A percentile compares a stretch with the other conserved stretches of the same genome.
Evolutionary conservation across 37 sponge, comb jelly and placozoan species (phyloP).

Genomic region (Tethya wilhelma): DNA sequence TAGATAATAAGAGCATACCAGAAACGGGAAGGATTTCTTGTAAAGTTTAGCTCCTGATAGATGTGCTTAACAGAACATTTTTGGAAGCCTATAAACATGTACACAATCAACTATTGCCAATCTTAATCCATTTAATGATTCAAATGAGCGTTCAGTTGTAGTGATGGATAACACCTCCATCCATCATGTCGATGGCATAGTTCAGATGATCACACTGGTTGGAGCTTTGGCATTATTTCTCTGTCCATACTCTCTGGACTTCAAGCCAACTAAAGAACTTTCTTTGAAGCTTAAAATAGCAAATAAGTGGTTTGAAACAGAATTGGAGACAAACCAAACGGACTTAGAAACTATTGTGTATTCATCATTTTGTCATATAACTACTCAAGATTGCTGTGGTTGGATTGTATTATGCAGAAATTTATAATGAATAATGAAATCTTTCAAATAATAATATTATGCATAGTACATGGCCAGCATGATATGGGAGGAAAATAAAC

Average conservation of each 20-base stretch:
- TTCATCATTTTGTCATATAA: not conserved
- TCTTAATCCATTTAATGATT: not conserved
- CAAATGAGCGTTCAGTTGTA: not conserved
- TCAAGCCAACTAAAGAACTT: not conserved
- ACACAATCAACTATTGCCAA: not conserved
- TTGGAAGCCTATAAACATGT: not conserved
- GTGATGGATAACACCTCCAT: not conserved
- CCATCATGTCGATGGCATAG: not conserved
- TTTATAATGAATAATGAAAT: too few species aligned
- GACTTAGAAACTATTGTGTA: not conserved
- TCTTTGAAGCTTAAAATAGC: not conserved
- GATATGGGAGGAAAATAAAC: too few species aligned
- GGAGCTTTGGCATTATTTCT: not conserved
- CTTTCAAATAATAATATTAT: too few species aligned
- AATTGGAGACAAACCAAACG: not conserved
- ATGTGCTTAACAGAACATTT: too few species aligned
- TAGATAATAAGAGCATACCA: too few species aligned
- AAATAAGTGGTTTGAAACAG: not conserved
- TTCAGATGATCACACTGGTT: not conserved
- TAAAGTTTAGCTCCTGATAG: too few species aligned
- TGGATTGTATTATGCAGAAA: too few species aligned
- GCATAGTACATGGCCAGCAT: too few species aligned
- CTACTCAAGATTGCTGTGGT: not conserved
- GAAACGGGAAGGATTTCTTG: too few species aligned
- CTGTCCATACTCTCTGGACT: not conserved